Evolutionary conservation across 2,113 vertebrate species (phyloP).

Genomic region (Gavialis gangeticus): DNA sequence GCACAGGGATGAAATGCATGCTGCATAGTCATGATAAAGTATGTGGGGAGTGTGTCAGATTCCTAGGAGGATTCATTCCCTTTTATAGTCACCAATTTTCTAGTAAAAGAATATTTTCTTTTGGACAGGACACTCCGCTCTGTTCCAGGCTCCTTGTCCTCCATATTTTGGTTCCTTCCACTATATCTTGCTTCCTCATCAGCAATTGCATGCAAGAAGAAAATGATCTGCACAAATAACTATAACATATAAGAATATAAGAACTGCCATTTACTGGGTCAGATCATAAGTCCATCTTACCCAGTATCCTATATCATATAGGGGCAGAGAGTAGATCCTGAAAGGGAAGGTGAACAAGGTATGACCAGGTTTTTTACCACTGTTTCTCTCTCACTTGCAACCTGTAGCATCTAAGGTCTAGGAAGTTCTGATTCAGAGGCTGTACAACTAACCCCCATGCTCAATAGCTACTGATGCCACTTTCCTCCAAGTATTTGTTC

Average conservation of each 20-base stretch:
- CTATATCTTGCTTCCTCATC: neutral
- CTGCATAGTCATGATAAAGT: neutral
- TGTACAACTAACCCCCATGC: too few relatives aligned
- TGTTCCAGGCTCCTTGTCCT: neutral
- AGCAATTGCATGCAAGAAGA: neutral
- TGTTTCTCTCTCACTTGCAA: too few relatives aligned
- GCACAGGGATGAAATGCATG: neutral
- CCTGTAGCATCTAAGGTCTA: too few relatives aligned
- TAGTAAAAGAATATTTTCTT: neutral
- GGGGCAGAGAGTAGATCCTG: too few relatives aligned
- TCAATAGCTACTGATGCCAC: too few relatives aligned
- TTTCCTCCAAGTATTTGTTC: too few relatives aligned
- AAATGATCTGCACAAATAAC: neutral
- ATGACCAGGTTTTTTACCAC: too few relatives aligned
- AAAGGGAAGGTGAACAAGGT: too few relatives aligned
- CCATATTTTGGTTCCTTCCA: fast-evolving
- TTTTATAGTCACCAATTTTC: neutral
- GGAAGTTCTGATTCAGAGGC: too few relatives aligned
- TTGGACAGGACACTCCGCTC: neutral
- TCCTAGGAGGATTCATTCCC: neutral
- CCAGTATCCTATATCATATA: too few relatives aligned
- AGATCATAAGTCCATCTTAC: too few relatives aligned
- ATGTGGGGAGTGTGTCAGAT: neutral
- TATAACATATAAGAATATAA: neutral
- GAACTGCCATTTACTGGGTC: neutral